Base-by-base conservation (phyloP, 1,140 invertebrate species). In the Paraescarpia echinospica region DNA sequence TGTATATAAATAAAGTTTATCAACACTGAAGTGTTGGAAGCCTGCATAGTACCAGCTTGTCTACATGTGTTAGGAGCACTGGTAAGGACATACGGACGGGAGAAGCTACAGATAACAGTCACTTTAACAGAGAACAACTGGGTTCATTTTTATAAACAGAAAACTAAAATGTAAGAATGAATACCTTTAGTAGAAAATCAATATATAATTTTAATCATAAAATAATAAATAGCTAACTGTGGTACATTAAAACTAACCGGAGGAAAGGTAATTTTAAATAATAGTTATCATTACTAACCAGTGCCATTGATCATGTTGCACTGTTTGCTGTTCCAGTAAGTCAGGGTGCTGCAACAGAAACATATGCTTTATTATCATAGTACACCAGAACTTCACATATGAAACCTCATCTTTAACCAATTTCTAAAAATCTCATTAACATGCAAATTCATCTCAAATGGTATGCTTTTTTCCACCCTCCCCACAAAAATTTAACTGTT, bases 251-350 rank as follows among this genome's bases (percentile, higher is more conserved):
- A 77, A 77, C 14, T 77, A 77, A 31, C 59, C 59, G 22, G 18
- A 77, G 2, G 59, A 77, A 77, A 77, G 12, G 22, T 31, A 22
- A 27, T 77, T 77, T 14, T 6, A 41, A 41, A 41, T 41, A 41
- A 6, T 77, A 77, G 59, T 77, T 77, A 77, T 27, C 27, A 22
- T 90, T n/a, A 90, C 92, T 93, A 93, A 95, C 95, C 95, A 94
- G 95, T 93, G 59, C 95, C 95, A 92, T 95, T 95, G 31, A 95
- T 94, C 93, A 93, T 94, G 92, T 95, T 95, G 51, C 93, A 93
- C 22, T 92, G 33, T 2, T 41, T 31, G 33, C 93, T 94, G 33
- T 93, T 95, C 95, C 95, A 95, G 88, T 90, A 90, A 90, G 14
- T n/a, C 34, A 90, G 89, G 27, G 89, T 18, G 35, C 89, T 90